Evolutionary conservation across 2,888 invertebrate species (phyloP), one percentile per base, ranked within the genome.

Genomic region (Drosophila stalkeri): DNA sequence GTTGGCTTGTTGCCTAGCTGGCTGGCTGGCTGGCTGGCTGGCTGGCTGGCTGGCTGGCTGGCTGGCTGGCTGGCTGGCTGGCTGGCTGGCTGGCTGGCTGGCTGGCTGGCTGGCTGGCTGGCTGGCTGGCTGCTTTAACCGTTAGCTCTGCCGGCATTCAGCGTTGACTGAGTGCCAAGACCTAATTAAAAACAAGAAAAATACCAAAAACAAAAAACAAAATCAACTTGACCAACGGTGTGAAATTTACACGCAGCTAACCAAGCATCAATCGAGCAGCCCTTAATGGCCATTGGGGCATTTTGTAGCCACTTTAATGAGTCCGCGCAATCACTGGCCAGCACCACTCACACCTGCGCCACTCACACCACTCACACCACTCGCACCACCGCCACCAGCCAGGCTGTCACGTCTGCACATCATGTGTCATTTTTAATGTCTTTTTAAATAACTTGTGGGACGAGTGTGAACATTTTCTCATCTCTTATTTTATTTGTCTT

Each of bases 381-480:
- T 39, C 33, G 35, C 43, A 37, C 44, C 49, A 63, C 43, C 49
- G 37, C 5, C 20, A 43, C 23, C 20, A 39, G 27, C 51, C 14
- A 2, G 20, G 31, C 14, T 31, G 56, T 39, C 37, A 31, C 49
- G 64, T 54, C 60, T 59, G 51, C 49, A 57, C 43, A 57, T 56
- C 67, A 56, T 73, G 71, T 79, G 85, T 74, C 85, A 79, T 54
- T 70, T 82, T 88, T 84, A 89, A 84, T 84, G 89, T 74, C 70
- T 80, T 89, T 84, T 89, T 83, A 89, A 84, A 86, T 74, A 73
- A 76, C 78, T 77, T 63, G 69, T 57, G 72, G 62, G 47, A 62
- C 47, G 41, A 68, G 49, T 75, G 70, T 66, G 46, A 39, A 63
- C 62, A 57, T 46, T 64, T 66, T 56, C 61, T 39, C 27, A 44